Percentiles rank a stretch among this genome's conserved stretches.
phyloP scores from a whole-genome alignment of 2,888 invertebrate species.

The Neria commutata region DNA sequence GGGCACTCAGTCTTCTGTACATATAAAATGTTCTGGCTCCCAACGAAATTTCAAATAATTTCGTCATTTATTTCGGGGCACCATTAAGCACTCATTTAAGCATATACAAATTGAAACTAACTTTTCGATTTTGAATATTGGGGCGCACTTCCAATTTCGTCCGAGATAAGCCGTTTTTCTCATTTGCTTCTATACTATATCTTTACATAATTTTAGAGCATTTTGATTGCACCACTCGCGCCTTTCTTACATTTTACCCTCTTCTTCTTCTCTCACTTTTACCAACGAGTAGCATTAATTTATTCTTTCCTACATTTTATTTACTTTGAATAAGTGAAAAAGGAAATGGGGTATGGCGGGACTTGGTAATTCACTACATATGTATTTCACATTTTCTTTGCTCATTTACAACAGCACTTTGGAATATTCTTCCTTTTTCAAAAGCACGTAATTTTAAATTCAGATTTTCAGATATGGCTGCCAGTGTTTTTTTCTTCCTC shows the following conservation, averaged over 20 bases:
- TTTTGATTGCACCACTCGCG: conserved; percentile 17
- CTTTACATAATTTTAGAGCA: conserved; percentile 16
- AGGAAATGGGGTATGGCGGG: no score
- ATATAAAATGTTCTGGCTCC: no score
- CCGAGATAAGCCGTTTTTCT: neutral
- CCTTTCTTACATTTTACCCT: conserved; percentile 15
- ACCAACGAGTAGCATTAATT: conserved; percentile 13
- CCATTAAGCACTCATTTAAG: neutral
- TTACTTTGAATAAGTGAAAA: no score
- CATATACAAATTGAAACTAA: conserved; percentile 9
- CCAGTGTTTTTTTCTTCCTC: conserved; percentile 26
- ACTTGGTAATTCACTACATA: conserved; percentile 19
- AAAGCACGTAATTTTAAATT: conserved; percentile 30
- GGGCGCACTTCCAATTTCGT: neutral
- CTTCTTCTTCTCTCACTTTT: conserved; percentile 14
- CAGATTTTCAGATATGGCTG: conserved; percentile 36
- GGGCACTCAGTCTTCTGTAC: conserved; percentile 1
- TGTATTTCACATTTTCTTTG: conserved; percentile 27
- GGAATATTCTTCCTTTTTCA: conserved; percentile 2
- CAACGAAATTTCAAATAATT: conserved; percentile 33
- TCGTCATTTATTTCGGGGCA: conserved; percentile 21
- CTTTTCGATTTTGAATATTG: neutral
- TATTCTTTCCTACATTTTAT: conserved; percentile 4
- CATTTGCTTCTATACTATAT: conserved; percentile 6
- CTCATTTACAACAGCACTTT: conserved; percentile 23